These are phyloP conservation scores for Coranthus polyacanthus DNA, from an alignment of 2,797 vertebrate genomes.

Conservation along the genomic window DNA sequence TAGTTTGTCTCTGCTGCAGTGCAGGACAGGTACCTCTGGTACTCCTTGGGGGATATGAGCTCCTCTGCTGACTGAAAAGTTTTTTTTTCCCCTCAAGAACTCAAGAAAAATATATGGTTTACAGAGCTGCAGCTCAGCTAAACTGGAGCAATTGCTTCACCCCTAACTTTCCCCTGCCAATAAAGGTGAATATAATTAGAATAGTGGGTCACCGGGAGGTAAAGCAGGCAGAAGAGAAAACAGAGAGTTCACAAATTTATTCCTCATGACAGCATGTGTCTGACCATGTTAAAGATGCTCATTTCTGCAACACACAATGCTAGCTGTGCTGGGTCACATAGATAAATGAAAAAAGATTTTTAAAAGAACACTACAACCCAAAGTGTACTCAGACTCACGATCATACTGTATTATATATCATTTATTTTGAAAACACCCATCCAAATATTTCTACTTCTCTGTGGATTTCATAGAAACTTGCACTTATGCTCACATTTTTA, in stretches of 20 bases:
- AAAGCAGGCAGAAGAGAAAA: conserved; percentile 13
- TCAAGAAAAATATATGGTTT: conserved; percentile 61
- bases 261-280: conserved; percentile 10
- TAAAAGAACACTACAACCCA: too few relatives aligned
- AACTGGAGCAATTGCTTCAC: conserved; percentile 60
- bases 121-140: conserved; percentile 60
- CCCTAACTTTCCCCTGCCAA: conserved; percentile 22
- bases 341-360: conserved; percentile 3
- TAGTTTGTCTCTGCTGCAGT: conserved; percentile 56
- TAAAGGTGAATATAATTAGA: conserved; percentile 32
- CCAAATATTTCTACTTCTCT: too few relatives aligned
- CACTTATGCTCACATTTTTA: background rate
- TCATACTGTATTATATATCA: too few relatives aligned
- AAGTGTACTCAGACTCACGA: too few relatives aligned
- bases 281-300: conserved; percentile 1
- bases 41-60: conserved; percentile 63
- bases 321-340: background rate
- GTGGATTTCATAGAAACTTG: too few relatives aligned
- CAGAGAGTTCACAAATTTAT: conserved; percentile 8
- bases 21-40: conserved; percentile 67
- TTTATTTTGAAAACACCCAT: too few relatives aligned
- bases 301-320: conserved; percentile 8
- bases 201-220: conserved; percentile 23
- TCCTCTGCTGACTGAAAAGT: conserved; percentile 69
- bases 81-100: conserved; percentile 45